These are phyloP conservation scores for Carduelis carduelis DNA, from an alignment of 2,797 vertebrate genomes.

Conservation along the genomic window DNA sequence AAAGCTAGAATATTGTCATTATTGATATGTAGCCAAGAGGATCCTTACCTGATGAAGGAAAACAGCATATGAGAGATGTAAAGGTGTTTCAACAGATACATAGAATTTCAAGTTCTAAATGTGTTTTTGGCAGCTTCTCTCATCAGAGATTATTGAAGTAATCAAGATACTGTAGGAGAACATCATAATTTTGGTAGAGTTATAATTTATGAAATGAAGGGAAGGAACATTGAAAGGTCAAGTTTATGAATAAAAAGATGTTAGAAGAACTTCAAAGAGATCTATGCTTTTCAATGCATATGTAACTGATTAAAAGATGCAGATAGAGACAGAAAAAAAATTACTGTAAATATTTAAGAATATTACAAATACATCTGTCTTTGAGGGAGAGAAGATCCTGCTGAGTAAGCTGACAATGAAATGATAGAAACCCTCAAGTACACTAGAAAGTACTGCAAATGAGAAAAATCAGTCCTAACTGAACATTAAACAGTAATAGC, in stretches of 20 bases:
- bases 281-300: not conserved
- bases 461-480: not conserved
- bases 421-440: not conserved
- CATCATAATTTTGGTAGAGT: not conserved
- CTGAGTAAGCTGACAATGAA: not conserved
- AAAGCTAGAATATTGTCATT: not conserved
- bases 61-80: not conserved
- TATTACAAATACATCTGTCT: not conserved
- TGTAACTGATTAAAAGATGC: not conserved
- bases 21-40: not conserved
- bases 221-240: not conserved
- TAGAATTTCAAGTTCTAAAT: not conserved
- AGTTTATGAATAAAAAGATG: not conserved
- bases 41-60: not conserved
- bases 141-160: not conserved
- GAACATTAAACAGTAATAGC: not conserved
- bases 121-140: not conserved
- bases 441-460: not conserved
- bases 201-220: not conserved
- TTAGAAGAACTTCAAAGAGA: not conserved
- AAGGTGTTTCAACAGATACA: not conserved
- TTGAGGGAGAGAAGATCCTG: not conserved
- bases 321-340: not conserved
- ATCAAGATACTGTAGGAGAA: not conserved
- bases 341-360: not conserved